phyloP scores from a whole-genome alignment of 2,888 invertebrate species.

The Melitaea athalia region DNA sequence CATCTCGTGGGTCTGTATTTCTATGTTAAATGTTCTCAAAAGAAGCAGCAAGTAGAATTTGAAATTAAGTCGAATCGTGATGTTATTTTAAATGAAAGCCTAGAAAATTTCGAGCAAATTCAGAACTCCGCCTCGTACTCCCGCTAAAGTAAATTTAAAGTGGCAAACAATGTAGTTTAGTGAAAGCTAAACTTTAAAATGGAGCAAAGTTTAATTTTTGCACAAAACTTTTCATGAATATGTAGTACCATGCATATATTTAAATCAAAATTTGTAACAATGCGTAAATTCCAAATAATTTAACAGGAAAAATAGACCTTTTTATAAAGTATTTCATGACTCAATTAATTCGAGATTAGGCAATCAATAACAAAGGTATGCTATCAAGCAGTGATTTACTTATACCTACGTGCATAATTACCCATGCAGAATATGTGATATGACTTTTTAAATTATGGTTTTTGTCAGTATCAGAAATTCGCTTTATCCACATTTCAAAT shows the following conservation, averaged over 20 bases:
- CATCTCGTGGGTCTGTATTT: neutral
- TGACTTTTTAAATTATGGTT: neutral
- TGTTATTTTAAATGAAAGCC: neutral
- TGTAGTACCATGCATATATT: neutral
- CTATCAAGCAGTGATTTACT: no score
- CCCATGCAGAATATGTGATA: no score
- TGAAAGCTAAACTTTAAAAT: constrained; percentile 23
- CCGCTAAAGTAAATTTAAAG: constrained; percentile 21
- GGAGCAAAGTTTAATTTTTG: constrained; percentile 13
- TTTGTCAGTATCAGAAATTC: no score
- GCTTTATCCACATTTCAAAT: no score
- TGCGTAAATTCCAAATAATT: neutral
- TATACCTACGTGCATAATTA: no score
- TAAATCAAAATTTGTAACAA: no score
- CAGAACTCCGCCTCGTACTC: neutral
- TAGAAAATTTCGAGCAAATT: neutral
- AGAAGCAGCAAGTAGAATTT: neutral
- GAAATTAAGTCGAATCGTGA: neutral
- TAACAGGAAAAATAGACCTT: no score
- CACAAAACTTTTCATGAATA: neutral
- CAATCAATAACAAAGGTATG: no score
- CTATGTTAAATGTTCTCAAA: neutral
- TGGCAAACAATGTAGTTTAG: constrained; percentile 22
- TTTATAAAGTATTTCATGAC: no score
- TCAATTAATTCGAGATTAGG: no score